Conservation (phyloP, 2,113 vertebrate genomes). For the Rousettus leschenaultii region DNA sequence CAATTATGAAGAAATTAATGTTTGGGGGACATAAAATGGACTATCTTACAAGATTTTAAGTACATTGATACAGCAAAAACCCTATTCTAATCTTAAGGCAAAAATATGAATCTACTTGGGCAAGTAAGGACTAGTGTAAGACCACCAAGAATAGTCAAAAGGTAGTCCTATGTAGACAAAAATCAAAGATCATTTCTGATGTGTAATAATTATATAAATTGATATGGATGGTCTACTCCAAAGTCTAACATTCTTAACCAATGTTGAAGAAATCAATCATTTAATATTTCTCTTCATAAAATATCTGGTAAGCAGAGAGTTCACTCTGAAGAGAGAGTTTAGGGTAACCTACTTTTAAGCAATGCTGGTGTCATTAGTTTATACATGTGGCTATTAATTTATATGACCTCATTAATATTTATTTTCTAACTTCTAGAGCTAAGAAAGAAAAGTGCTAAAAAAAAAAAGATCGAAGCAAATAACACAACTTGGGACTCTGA, state of each 20-base stretch:
- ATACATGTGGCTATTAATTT: background rate
- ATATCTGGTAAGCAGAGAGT: background rate
- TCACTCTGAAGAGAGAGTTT: background rate
- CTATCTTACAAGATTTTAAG: background rate
- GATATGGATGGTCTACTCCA: background rate
- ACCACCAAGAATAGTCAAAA: background rate
- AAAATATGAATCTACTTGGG: background rate
- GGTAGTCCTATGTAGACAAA: background rate
- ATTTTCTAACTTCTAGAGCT: background rate
- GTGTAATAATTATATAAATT: background rate
- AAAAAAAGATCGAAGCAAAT: background rate
- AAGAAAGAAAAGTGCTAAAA: background rate
- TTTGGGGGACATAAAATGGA: background rate
- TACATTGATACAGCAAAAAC: background rate
- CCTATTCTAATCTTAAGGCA: background rate
- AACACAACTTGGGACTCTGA: background rate
- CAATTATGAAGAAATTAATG: slow-evolving; percentile 31
- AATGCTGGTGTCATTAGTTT: background rate
- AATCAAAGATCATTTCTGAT: background rate
- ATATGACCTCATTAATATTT: background rate
- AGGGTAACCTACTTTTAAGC: background rate
- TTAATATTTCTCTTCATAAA: background rate
- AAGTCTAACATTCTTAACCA: background rate
- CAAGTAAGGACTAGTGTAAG: background rate
- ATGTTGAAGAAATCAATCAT: background rate